Percentiles rank a stretch among this genome's conserved stretches.
phyloP scores from a whole-genome alignment of 2,888 invertebrate species.

The Pimpla rufipes region DNA sequence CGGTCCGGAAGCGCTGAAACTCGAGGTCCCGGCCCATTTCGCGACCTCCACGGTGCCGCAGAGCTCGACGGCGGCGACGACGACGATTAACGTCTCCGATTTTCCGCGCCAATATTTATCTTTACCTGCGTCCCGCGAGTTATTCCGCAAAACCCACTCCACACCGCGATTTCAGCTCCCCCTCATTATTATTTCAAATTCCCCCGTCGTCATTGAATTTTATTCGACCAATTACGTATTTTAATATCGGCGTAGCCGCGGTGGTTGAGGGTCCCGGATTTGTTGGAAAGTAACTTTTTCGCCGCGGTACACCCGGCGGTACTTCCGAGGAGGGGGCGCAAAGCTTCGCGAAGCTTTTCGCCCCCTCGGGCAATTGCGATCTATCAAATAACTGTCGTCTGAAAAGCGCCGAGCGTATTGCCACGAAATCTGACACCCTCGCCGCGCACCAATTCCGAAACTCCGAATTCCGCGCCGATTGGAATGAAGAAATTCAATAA shows the following conservation, averaged over 20 bases:
- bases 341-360: constrained; percentile 2
- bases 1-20: constrained; percentile 49
- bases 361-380: background rate
- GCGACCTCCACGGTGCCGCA: background rate
- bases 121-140: constrained; percentile 25
- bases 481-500: constrained; percentile 37
- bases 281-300: constrained; percentile 11
- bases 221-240: background rate
- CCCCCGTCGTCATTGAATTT: background rate
- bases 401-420: constrained; percentile 1
- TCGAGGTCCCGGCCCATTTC: constrained; percentile 38
- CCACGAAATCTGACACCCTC: constrained; percentile 6
- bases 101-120: constrained; percentile 42
- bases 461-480: constrained; percentile 38
- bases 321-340: background rate
- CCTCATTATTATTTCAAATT: background rate
- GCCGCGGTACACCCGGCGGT: background rate
- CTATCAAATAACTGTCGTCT: constrained; percentile 14
- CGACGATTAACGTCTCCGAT: constrained; percentile 48
- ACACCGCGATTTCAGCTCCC: background rate
- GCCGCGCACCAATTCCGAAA: background rate
- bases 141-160: background rate
- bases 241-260: background rate
- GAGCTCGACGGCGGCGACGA: constrained; percentile 10
- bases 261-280: background rate